Evolutionary conservation across 1,140 invertebrate species (phyloP), one percentile per base, ranked within the genome.

Genomic region (Sycophila sp.): DNA sequence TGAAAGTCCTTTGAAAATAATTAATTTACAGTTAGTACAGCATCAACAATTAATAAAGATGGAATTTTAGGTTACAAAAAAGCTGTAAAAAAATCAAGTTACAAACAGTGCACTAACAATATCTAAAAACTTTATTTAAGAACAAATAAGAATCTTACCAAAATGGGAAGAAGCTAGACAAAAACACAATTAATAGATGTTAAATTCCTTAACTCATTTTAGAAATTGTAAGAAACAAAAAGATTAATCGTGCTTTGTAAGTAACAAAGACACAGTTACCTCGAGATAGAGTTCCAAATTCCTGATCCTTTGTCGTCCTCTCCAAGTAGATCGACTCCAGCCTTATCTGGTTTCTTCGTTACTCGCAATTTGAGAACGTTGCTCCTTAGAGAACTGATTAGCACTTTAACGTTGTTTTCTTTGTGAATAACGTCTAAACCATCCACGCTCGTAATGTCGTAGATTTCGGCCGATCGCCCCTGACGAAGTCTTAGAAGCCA

Each of bases 231-330:
- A 53, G 28, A 15, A 13, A 58, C n/a, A 58, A 19, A n/a, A 32
- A 63, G n/a, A 63, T 2, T 60, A n/a, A n/a, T 8, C 38, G 42
- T 34, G 30, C 38, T 40, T 5, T 32, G 58, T 40, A 28, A 8
- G 40, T 64, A 15, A 55, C n/a, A 53, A 36, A 2, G 42, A 71
- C 38, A 49, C 59, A 67, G 55, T 71, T 85, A 96, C 94, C 92
- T 98, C 5, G 96, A 95, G 76, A 98, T 96, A 49, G 96, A 97
- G 81, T 95, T 94, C 96, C 96, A 98, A 51, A 98, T 89, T 24
- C 96, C 95, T 30, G 90, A 89, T 13, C 86, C 84, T 73, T 89
- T 87, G 15, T 92, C 91, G 59, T 94, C 91, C 71, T 96, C 95
- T 2, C 91, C 90, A 0, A 99, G 86, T 7, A 99, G 87, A 82